phyloP scores from a whole-genome alignment of 2,113 vertebrate species.

The Nansenia antarctica region DNA sequence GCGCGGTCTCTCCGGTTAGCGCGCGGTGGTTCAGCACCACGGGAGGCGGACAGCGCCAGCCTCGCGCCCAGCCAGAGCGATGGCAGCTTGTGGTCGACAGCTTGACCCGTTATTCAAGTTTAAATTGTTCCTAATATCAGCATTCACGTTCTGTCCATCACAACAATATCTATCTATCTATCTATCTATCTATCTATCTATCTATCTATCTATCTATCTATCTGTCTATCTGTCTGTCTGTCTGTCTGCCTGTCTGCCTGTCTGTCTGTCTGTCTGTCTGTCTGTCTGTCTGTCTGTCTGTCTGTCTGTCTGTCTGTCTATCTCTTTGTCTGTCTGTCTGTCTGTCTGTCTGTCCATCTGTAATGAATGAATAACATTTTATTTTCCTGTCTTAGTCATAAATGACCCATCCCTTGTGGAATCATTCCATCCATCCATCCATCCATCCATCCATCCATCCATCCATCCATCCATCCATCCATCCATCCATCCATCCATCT shows the following conservation, averaged over 20 bases:
- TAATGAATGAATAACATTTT: too few species aligned
- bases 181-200: too few species aligned
- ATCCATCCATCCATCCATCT: too few species aligned
- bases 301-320: not conserved
- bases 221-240: too few species aligned
- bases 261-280: not conserved
- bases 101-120: constrained; percentile 20
- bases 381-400: too few species aligned
- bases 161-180: too few species aligned
- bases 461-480: too few species aligned
- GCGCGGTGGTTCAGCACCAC: constrained; percentile 22
- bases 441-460: too few species aligned
- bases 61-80: not conserved
- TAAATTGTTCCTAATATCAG: constrained; percentile 34
- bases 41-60: constrained; percentile 35
- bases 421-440: too few species aligned
- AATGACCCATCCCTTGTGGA: too few species aligned
- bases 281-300: not conserved
- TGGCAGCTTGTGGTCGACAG: constrained; percentile 22
- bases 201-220: too few species aligned
- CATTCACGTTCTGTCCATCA: constrained; percentile 13
- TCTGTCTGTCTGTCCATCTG: not conserved
- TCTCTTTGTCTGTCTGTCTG: not conserved
- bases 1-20: not conserved
- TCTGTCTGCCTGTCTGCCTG: not conserved